These are phyloP conservation scores for Prunella himalayana DNA, from an alignment of 2,113 vertebrate genomes.

Conservation along the genomic window DNA sequence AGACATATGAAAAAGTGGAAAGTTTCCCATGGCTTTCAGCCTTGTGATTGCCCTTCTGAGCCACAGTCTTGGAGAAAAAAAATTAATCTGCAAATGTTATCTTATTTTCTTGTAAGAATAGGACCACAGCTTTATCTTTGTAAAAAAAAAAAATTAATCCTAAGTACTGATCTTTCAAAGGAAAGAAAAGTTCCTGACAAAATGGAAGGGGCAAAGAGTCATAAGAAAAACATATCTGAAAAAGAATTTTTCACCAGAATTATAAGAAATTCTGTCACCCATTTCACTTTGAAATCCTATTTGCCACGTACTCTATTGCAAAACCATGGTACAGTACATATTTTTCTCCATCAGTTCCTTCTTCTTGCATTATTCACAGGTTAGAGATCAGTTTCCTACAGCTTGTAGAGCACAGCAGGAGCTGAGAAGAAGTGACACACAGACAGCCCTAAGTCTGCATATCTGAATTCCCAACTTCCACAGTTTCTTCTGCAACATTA, in stretches of 20 bases:
- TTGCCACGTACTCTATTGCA: neutral
- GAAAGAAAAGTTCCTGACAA: neutral
- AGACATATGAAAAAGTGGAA: neutral
- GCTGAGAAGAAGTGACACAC: neutral
- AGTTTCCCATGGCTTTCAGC: neutral
- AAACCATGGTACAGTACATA: neutral
- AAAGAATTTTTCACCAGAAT: neutral
- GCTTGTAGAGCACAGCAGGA: neutral
- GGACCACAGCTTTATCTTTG: neutral
- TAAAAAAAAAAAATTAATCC: neutral
- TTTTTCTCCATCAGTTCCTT: neutral
- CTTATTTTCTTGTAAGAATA: neutral
- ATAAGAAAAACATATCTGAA: neutral
- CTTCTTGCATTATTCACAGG: neutral
- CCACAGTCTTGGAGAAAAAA: neutral
- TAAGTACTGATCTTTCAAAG: neutral
- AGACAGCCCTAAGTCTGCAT: fast-evolving
- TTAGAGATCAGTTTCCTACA: neutral
- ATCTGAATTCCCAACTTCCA: neutral
- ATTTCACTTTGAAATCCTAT: neutral
- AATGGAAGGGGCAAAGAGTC: neutral
- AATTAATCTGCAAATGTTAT: neutral
- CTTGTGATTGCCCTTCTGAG: neutral
- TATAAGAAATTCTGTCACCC: neutral
- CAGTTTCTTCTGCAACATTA: neutral